A percentile compares a stretch with the other conserved stretches of the same genome.
These are phyloP conservation scores for Takifugu ocellatus DNA, from an alignment of 2,797 vertebrate species.

Conservation along the genomic window DNA sequence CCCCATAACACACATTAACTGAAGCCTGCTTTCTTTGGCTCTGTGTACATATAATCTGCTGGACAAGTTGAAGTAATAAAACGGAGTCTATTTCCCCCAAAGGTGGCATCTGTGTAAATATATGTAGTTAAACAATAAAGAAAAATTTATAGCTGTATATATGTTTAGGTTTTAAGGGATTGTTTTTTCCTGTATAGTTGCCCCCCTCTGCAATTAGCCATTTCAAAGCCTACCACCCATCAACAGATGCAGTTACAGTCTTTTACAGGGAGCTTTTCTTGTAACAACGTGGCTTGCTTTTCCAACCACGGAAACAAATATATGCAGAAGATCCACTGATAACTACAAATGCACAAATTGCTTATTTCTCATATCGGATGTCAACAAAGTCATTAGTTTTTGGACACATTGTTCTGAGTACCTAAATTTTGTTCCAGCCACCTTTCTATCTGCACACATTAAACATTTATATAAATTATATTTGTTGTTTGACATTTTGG, in stretches of 20 bases:
- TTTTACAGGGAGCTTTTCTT: constrained; percentile 21
- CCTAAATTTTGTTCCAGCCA: too few relatives aligned
- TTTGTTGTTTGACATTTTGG: too few relatives aligned
- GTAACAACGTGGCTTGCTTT: constrained; percentile 13
- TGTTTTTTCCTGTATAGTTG: constrained; percentile 11
- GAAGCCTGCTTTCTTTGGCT: constrained; percentile 1
- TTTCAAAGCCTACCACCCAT: constrained; percentile 20
- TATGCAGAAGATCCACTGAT: constrained; percentile 1
- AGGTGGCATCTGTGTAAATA: too few relatives aligned
- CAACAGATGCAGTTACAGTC: constrained; percentile 6
- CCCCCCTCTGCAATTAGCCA: neutral
- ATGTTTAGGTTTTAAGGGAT: too few relatives aligned
- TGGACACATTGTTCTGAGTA: too few relatives aligned
- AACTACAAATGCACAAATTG: too few relatives aligned
- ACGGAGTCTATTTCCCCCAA: neutral
- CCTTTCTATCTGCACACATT: too few relatives aligned
- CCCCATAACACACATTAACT: constrained; percentile 11
- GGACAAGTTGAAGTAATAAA: constrained; percentile 4
- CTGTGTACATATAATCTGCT: constrained; percentile 1
- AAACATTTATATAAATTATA: too few relatives aligned
- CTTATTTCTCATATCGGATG: neutral
- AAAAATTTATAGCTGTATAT: too few relatives aligned
- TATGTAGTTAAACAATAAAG: too few relatives aligned
- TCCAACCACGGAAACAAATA: constrained; percentile 23
- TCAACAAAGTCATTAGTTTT: neutral